These are phyloP conservation scores for Rhombomys opimus DNA, from an alignment of 2,113 vertebrate genomes.

Conservation along the genomic window DNA sequence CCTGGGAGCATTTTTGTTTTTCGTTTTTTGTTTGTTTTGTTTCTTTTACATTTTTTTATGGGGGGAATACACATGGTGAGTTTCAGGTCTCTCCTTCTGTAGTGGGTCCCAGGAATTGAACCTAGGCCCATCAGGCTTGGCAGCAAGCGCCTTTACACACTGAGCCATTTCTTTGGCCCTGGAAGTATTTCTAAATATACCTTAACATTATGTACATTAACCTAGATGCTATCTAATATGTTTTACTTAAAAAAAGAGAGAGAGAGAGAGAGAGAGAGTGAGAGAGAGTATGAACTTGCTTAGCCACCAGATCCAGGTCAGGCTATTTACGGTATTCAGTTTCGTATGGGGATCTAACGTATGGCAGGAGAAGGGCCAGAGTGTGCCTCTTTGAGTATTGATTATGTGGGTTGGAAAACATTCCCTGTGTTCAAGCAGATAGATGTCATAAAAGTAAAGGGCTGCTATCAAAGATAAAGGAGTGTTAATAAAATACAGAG, in stretches of 20 bases:
- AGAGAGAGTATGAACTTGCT: background rate
- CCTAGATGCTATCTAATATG: background rate
- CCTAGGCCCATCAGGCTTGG: background rate
- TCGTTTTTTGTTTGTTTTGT: background rate
- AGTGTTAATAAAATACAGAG: slow-evolving; percentile 75
- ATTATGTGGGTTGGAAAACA: slow-evolving; percentile 56
- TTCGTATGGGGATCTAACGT: background rate
- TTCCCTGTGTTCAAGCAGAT: slow-evolving; percentile 73
- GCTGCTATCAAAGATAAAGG: slow-evolving; percentile 74
- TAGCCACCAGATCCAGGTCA: background rate
- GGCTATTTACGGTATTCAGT: background rate
- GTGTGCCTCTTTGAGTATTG: slow-evolving; percentile 26
- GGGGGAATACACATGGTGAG: too few relatives aligned
- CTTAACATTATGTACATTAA: slow-evolving; percentile 11
- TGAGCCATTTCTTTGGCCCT: background rate
- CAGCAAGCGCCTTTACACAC: background rate
- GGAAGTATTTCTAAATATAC: background rate
- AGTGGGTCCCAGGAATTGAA: background rate
- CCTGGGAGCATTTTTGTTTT: background rate
- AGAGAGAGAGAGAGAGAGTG: too few relatives aligned
- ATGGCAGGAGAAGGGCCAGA: slow-evolving; percentile 57
- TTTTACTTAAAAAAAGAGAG: background rate
- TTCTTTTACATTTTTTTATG: background rate
- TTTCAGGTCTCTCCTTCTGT: background rate
- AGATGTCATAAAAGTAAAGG: slow-evolving; percentile 77